These are phyloP conservation scores for Megaleporinus macrocephalus DNA, from an alignment of 2,113 vertebrate genomes.

Conservation along the genomic window DNA sequence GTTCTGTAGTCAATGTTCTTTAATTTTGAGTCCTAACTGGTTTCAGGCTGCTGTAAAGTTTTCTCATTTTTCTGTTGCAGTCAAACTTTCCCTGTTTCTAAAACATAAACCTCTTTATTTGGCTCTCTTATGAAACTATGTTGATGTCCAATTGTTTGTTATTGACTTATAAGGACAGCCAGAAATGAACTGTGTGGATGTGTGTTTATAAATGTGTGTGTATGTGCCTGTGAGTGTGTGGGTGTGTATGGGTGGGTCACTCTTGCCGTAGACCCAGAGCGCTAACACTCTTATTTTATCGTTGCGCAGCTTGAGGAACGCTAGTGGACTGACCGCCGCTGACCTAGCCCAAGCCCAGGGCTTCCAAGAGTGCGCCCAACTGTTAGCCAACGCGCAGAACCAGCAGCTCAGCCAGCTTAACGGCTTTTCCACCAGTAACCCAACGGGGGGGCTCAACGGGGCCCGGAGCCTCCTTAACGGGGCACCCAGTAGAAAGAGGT, in stretches of 20 bases:
- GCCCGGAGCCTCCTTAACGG: conserved; percentile 79
- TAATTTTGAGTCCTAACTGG: not conserved
- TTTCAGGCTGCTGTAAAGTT: not conserved
- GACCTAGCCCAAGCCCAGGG: conserved; percentile 98
- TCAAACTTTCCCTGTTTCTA: not conserved
- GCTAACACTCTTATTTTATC: conserved; percentile 85
- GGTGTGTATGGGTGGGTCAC: conserved; percentile 56
- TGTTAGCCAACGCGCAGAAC: conserved; percentile 96
- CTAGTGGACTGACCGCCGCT: conserved; percentile 97
- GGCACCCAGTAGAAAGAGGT: conserved; percentile 89
- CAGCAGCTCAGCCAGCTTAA: conserved; percentile 82
- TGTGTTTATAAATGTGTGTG: conserved; percentile 29
- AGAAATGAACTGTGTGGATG: not conserved
- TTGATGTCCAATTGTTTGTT: too few species aligned
- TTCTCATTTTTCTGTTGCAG: conserved; percentile 48
- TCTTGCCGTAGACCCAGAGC: conserved; percentile 41
- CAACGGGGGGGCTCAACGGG: conserved; percentile 74
- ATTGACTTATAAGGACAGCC: too few species aligned
- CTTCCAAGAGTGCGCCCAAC: conserved; percentile 93
- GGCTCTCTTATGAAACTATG: not conserved
- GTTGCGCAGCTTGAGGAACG: conserved; percentile 96
- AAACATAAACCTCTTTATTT: not conserved
- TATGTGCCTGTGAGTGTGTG: conserved; percentile 45
- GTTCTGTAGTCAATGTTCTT: not conserved
- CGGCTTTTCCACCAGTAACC: conserved; percentile 82